These are phyloP conservation scores for Drosophila biarmipes DNA, from an alignment of 1,140 invertebrate genomes.

Conservation along the genomic window DNA sequence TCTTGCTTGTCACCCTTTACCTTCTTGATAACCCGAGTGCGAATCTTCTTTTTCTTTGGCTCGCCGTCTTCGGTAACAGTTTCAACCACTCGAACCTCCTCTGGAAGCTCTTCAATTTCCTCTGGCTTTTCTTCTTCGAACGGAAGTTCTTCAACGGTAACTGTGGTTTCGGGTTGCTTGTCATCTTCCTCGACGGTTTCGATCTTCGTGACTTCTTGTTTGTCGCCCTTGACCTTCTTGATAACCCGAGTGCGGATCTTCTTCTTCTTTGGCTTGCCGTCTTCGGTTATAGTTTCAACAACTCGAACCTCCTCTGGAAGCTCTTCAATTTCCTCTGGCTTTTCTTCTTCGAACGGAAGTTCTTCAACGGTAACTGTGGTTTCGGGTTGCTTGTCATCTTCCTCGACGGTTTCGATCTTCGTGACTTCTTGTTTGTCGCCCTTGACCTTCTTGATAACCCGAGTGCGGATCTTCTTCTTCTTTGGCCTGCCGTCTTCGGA, in stretches of 20 bases:
- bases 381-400: conserved; percentile 1
- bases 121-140: conserved; percentile 33
- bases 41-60: conserved; percentile 60
- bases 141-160: conserved; percentile 47
- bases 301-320: conserved; percentile 4
- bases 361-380: neutral
- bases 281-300: conserved; percentile 15
- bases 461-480: conserved; percentile 12
- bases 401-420: conserved; percentile 7
- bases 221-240: conserved; percentile 66
- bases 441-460: conserved; percentile 4
- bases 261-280: conserved; percentile 66
- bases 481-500: conserved; percentile 3
- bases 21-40: conserved; percentile 81
- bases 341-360: conserved; percentile 1
- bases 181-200: conserved; percentile 74
- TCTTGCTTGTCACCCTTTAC: conserved; percentile 82
- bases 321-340: conserved; percentile 2
- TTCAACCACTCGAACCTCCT: conserved; percentile 53
- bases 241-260: conserved; percentile 56
- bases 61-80: conserved; percentile 43
- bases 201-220: conserved; percentile 83
- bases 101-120: conserved; percentile 56
- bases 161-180: conserved; percentile 49
- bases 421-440: conserved; percentile 9